These are phyloP conservation scores for Staurois parvus DNA, from an alignment of 2,797 vertebrate species.

Conservation along the genomic window DNA sequence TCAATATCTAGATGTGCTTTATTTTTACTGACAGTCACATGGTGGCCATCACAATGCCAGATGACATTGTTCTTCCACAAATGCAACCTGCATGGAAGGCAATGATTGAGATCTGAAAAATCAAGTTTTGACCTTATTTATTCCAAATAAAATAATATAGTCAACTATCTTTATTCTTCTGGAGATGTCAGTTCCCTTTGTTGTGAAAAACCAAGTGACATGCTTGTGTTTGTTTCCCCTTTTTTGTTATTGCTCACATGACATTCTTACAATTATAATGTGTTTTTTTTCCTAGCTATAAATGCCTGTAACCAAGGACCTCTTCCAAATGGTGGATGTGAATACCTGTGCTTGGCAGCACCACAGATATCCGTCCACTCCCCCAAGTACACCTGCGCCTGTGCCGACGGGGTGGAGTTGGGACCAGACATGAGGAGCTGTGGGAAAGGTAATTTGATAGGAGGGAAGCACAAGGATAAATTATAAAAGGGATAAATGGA, in stretches of 20 bases:
- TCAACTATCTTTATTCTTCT: too few relatives aligned
- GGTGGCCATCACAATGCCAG: too few relatives aligned
- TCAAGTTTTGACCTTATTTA: too few relatives aligned
- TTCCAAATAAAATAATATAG: too few relatives aligned
- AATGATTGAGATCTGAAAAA: too few relatives aligned
- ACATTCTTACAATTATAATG: slow-evolving; percentile 5
- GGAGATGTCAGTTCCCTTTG: not conserved
- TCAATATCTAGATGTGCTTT: too few relatives aligned
- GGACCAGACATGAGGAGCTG: slow-evolving; percentile 95
- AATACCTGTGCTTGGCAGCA: slow-evolving; percentile 96
- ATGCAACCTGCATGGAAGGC: too few relatives aligned
- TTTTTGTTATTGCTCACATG: not conserved
- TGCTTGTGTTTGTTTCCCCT: not conserved
- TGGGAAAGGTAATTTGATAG: slow-evolving; percentile 79
- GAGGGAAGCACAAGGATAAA: not conserved
- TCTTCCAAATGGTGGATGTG: slow-evolving; percentile 93
- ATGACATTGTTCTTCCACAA: too few relatives aligned
- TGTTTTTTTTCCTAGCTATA: slow-evolving; percentile 75
- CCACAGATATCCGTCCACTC: slow-evolving; percentile 93
- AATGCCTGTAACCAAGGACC: slow-evolving; percentile 90
- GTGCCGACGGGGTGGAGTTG: slow-evolving; percentile 92
- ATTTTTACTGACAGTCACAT: too few relatives aligned
- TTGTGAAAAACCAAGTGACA: not conserved
- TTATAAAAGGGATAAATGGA: not conserved
- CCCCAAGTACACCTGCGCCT: slow-evolving; percentile 94